Base-by-base conservation (phyloP, 2,888 invertebrate genomes). In the Dione juno region DNA sequence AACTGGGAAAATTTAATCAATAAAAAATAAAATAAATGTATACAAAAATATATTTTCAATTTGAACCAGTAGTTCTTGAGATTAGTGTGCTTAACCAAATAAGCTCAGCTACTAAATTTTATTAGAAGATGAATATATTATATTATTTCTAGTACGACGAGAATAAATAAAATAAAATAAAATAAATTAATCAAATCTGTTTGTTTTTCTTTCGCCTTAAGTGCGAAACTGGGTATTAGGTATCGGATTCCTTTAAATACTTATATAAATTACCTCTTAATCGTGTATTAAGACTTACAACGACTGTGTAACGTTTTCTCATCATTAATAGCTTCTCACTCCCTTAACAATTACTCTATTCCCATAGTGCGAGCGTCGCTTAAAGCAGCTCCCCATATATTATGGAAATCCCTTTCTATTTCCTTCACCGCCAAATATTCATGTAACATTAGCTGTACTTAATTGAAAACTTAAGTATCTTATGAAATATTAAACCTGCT, bases 391-490 rank as follows among this genome's bases (percentile, higher is more conserved):
- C 21, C 67, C 16, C 11, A 50, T 67, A 59, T 8, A 67, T 67
- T 67, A 67, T 50, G 59, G 52, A 59, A 52, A 66, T 70, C 59
- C 59, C 59, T 50, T 54, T 65, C 58, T 70, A 41, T 52, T 53
- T 59, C 53, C 66, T 67, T 11, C 40, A 11, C 67, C 50, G 16
- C 52, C 28, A 61, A 43, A 61, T 61, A 68, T 61, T 68, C 61
- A 68, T 68, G 61, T 68, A 61, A 53, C 67, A 61, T 68, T 68
- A 64, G 50, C 50, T 61, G 61, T 67, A 57, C 52, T 67, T 61
- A 67, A 52, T 66, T 69, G 66, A 70, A 41, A 52, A 59, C 52
- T 70, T 43, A 66, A 59, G 50, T 59, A 59, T 59, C 16, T 59
- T 43, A 70, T 70, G 52, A 66, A 70, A 65, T 69, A 69, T 64